Base-by-base conservation (phyloP, 1,140 invertebrate genomes). In the Caenorhabditis briggsae region DNA sequence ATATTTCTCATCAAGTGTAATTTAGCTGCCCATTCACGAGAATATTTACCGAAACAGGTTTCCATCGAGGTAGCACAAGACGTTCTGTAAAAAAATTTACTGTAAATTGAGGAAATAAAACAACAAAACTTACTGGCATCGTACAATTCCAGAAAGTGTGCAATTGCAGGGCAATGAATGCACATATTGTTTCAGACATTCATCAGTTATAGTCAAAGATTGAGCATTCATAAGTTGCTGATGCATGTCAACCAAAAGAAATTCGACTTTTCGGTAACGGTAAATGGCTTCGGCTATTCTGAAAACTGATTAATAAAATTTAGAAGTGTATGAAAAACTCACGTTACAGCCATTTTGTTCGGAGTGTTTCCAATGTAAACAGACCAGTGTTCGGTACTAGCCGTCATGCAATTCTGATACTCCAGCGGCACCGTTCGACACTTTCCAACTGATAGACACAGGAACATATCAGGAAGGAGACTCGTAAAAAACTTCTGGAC, bases 1-100 rank as follows among this genome's bases (percentile, higher is more conserved):
- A 78, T 78, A 23, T 78, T 78, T n/a, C 46, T 78, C 70, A 78
- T 78, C 70, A 78, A 23, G 50, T 78, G 70, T 46, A 78, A 23
- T n/a, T 78, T 78, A 0, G 70, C 70, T 53, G 70, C 70, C 70
- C 70, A 78, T 53, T 78, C 70, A 43, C 70, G 43, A 50, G 70
- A 78, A 78, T 20, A 78, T 9, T 50, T 78, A 0, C 70, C 70
- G 23, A 78, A 78, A 23, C 70, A 78, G 7, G 43, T 78, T 43
- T 78, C 70, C 70, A 78, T 78, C 0, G 70, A 78, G 5, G 23
- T 53, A 2, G 70, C 20, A 14, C 70, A 78, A 20, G 70, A 50
- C 2, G 70, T 50, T n/a, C 70, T 78, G 46, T 5, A 78, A 50
- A 8, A 18, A 7, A 16, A 18, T 70, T 20, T 16, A 46, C 46